These are phyloP conservation scores for Oncorhynchus mykiss DNA, from an alignment of 2,113 vertebrate genomes.

Conservation along the genomic window DNA sequence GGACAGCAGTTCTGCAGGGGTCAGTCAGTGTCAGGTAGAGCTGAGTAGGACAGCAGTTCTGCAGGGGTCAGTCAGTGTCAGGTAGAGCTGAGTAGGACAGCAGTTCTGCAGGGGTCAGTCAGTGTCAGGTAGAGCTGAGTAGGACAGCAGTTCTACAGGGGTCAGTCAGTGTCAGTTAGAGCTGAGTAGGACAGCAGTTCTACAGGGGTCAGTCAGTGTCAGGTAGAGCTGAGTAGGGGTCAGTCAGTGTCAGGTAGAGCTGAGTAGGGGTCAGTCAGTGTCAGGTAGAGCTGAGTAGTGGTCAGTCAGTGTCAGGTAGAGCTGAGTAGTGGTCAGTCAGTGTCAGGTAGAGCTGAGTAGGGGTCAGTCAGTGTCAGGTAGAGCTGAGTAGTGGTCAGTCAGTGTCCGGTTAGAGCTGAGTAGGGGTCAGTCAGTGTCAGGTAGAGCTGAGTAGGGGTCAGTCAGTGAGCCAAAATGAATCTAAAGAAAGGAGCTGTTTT, in stretches of 20 bases:
- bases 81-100: neutral
- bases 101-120: neutral
- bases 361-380: slow-evolving; percentile 10
- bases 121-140: neutral
- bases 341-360: neutral
- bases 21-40: slow-evolving; percentile 11
- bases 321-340: slow-evolving; percentile 1
- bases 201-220: slow-evolving; percentile 8
- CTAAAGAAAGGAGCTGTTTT: neutral
- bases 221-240: neutral
- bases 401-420: neutral
- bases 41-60: too few relatives aligned
- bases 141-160: too few relatives aligned
- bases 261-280: slow-evolving; percentile 6
- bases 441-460: neutral
- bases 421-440: too few relatives aligned
- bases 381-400: neutral
- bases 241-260: slow-evolving; percentile 12
- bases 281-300: neutral
- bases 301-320: slow-evolving; percentile 11
- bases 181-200: neutral
- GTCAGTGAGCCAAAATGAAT: neutral
- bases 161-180: slow-evolving; percentile 8
- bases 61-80: slow-evolving; percentile 10
- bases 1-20: too few relatives aligned